A percentile compares a stretch with the other conserved stretches of the same genome.
Conservation (phyloP, 2,888 invertebrate genomes). For the Harpalus rufipes region DNA sequence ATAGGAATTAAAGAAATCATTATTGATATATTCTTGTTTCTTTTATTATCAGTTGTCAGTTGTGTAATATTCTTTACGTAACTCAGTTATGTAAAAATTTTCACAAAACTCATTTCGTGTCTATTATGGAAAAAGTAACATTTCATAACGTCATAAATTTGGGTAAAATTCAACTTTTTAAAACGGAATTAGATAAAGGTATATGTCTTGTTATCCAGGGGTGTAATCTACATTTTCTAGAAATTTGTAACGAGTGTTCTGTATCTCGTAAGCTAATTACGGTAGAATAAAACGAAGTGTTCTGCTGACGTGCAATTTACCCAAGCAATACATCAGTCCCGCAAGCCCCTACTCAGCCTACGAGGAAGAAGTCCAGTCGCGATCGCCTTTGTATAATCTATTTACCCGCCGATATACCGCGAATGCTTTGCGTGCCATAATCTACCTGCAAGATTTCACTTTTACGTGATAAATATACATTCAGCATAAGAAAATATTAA, state of each 20-base stretch:
- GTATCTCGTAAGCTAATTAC: slow-evolving; percentile 43
- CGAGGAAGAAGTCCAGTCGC: background rate
- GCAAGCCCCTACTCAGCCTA: background rate
- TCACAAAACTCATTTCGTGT: too few species aligned
- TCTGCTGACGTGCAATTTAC: slow-evolving; percentile 60
- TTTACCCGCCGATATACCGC: slow-evolving; percentile 53
- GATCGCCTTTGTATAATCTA: slow-evolving; percentile 61
- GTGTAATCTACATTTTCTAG: background rate
- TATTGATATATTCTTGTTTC: too few species aligned
- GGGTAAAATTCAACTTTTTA: too few species aligned
- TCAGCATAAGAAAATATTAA: too few species aligned
- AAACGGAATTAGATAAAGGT: too few species aligned
- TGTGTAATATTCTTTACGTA: too few species aligned
- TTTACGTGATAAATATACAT: too few species aligned
- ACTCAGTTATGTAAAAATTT: too few species aligned
- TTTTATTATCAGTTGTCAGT: too few species aligned
- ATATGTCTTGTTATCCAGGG: background rate
- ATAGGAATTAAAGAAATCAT: too few species aligned
- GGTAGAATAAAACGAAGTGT: slow-evolving; percentile 45
- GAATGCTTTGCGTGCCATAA: slow-evolving; percentile 30
- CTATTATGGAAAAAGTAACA: too few species aligned
- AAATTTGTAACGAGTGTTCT: background rate
- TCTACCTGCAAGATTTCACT: background rate
- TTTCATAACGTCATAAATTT: too few species aligned
- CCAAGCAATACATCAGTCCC: slow-evolving; percentile 47